A percentile compares a stretch with the other conserved stretches of the same genome.
Evolutionary conservation across 2,888 invertebrate species (phyloP).

Genomic region (Cryptus armator): DNA sequence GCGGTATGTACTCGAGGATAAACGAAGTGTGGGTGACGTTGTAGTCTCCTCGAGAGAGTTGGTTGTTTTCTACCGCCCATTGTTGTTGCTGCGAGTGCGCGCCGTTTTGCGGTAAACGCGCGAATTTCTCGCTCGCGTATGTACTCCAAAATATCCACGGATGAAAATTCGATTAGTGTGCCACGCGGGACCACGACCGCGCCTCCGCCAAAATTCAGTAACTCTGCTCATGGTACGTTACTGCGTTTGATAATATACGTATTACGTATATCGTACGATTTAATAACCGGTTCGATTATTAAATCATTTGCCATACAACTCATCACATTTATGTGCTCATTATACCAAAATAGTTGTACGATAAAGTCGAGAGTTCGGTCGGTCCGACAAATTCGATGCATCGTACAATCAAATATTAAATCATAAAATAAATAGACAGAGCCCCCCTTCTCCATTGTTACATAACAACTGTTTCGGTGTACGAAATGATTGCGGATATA

Average conservation of each 20-base stretch:
- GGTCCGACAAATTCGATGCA: not conserved
- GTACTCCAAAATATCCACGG: conserved; percentile 49
- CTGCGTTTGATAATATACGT: not conserved
- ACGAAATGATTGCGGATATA: too few relatives aligned
- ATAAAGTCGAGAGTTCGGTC: not conserved
- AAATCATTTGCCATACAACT: conserved; percentile 32
- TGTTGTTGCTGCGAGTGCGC: conserved; percentile 60
- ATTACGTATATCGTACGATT: conserved; percentile 3
- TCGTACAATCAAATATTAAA: not conserved
- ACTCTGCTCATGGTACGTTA: not conserved
- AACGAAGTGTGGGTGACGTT: conserved; percentile 41
- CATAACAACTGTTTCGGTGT: too few relatives aligned
- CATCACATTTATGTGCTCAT: conserved; percentile 37
- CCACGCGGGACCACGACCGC: conserved; percentile 45
- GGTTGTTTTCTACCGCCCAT: conserved; percentile 48
- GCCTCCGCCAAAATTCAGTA: not conserved
- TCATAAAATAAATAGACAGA: too few relatives aligned
- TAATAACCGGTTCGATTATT: conserved; percentile 18
- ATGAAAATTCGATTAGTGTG: conserved; percentile 64
- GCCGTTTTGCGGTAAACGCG: conserved; percentile 62
- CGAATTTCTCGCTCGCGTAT: conserved; percentile 39
- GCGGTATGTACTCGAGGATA: conserved; percentile 6
- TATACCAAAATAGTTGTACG: not conserved
- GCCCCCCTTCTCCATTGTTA: too few relatives aligned
- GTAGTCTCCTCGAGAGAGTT: conserved; percentile 13